These are phyloP conservation scores for Sesia apiformis DNA, from an alignment of 2,888 invertebrate species.

Conservation along the genomic window DNA sequence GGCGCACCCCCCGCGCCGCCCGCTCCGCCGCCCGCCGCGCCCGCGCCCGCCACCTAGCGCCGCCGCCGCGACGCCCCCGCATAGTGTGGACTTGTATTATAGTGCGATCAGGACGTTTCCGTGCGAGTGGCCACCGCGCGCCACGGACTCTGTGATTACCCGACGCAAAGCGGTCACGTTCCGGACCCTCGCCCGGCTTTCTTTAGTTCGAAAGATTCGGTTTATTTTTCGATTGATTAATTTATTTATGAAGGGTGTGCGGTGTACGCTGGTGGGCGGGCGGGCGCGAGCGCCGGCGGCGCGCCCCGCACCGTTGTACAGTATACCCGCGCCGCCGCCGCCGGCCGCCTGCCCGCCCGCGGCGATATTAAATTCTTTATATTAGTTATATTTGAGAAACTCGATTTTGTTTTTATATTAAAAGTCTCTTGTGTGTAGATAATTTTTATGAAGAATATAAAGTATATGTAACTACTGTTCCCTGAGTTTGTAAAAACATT, in stretches of 20 bases:
- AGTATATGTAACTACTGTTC: constrained; percentile 59
- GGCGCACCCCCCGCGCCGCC: constrained; percentile 10
- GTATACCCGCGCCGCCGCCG: neutral
- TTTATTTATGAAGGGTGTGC: constrained; percentile 26
- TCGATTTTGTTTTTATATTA: constrained; percentile 62
- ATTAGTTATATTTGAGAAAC: constrained; percentile 60
- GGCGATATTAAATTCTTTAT: constrained; percentile 32
- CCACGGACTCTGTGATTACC: constrained; percentile 3
- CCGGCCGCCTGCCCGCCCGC: constrained; percentile 1
- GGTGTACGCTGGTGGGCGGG: constrained; percentile 1
- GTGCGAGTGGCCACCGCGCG: constrained; percentile 10
- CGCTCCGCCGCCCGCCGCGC: constrained; percentile 19
- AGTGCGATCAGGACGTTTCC: neutral
- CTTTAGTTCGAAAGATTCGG: constrained; percentile 1
- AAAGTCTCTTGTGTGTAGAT: constrained; percentile 68
- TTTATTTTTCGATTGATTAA: constrained; percentile 24
- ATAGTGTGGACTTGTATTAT: neutral
- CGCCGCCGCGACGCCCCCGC: constrained; percentile 9
- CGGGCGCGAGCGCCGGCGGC: constrained; percentile 7
- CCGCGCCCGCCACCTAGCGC: constrained; percentile 32
- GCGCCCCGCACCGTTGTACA: constrained; percentile 10
- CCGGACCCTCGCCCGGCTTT: no score
- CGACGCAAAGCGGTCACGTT: neutral
- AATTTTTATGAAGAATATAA: constrained; percentile 71
- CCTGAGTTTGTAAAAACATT: neutral